Evolutionary conservation across 2,888 invertebrate species (phyloP), one percentile per base, ranked within the genome.

Genomic region (Uropetala carovei): DNA sequence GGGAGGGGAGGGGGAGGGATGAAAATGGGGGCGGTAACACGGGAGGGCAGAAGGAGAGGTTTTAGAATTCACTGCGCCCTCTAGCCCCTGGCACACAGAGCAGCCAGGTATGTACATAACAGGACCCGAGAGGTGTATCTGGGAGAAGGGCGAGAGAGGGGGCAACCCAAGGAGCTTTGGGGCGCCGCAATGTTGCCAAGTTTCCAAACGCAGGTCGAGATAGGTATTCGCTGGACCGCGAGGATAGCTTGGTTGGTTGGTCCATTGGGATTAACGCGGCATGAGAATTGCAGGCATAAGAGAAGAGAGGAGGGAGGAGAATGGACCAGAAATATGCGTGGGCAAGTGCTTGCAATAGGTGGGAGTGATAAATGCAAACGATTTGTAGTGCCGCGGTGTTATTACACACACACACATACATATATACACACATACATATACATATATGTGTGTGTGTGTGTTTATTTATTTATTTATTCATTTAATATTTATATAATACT

Each of bases 61-160:
- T 75, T 75, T 75, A 75, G 75, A 75, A 75, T 75, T 75, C 75
- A 75, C 75, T 18, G 75, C 75, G 75, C 75, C 75, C 75, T 75
- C 75, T 75, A 22, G 75, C 75, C 75, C 75, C 75, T 75, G 75
- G 75, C 75, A 27, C 75, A 75, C 75, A 75, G 75, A 75, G 75
- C 75, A 75, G 75, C 75, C 75, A 75, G 75, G 75, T 75, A 75
- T 75, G 75, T 75, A 75, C 75, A 75, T 75, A 75, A 75, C 75
- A 75, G 75, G 75, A 75, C 75, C 75, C 75, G 27, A 75, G 75
- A 75, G 75, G 68, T 68, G 68, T 68, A 68, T 18, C 68, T 18
- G 68, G 75, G 75, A 27, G 75, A 27, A 27, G 75, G 75, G 43
- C 43, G 43, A 43, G 43, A 43, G 43, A 43, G 43, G 43, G 43